Evolutionary conservation across 2,113 vertebrate species (phyloP), one percentile per base, ranked within the genome.

Genomic region (Fulmarus glacialis): DNA sequence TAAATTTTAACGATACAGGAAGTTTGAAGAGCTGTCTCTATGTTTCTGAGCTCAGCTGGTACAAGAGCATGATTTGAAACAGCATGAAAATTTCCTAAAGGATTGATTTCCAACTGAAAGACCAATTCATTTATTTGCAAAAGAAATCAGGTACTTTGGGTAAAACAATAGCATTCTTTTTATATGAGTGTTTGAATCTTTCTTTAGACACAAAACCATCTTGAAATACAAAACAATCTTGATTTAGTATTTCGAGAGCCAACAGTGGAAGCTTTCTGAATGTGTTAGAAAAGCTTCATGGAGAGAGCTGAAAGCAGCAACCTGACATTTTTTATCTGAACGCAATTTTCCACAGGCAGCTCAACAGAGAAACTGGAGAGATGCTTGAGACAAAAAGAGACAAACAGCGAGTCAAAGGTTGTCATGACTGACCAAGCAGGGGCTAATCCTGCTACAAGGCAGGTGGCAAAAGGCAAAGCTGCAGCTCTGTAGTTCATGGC

Each of bases 1-100:
- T 72, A 89, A 95, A 91, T 92, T 89, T 93, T 82, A 94, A 94
- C 82, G 78, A 64, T 36, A 53, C 30, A 60, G 59, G 85, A 96
- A 94, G 56, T 84, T 79, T 92, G 38, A 87, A 87, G 40, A 87
- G 27, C 27, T 87, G 43, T 70, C 36, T 87, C 48, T 86, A 12
- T 86, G 22, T 85, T 79, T 94, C 83, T 87, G 29, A 92, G 58
- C 60, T 96, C 82, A 75, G 10, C 32, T 91, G 73, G 60, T 56
- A 95, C 34, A 60, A 84, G 30, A 19, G 32, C 17, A 26, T 82
- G 75, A 67, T 87, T 71, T 20, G 45, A 94, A 89, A 84, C 36
- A 82, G 40, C 40, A 64, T 45, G 27, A 92, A 87, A 87, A 85
- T 22, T 89, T 80, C 66, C 62, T 64, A 12, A 64, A 85, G 56